Conservation (phyloP, 2,888 invertebrate genomes). For the Pammene fasciana region DNA sequence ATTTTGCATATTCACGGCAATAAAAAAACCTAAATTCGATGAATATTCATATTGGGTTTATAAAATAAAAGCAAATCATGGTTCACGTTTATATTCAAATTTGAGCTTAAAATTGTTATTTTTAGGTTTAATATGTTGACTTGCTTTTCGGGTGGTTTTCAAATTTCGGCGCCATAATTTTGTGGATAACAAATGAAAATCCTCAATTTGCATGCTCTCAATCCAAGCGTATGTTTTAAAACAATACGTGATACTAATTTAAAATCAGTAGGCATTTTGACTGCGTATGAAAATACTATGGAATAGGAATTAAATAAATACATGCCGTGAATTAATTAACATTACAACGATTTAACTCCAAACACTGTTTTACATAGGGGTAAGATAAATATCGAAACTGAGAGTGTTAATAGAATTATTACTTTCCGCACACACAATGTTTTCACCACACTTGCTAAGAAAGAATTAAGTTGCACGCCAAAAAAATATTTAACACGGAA, state of each 20-base stretch:
- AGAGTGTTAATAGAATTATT: no score
- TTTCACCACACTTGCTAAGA: no score
- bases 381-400: no score
- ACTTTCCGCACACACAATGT: no score
- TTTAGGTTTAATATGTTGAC: neutral
- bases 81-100: neutral
- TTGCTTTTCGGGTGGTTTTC: neutral
- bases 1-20: slow-evolving; percentile 28
- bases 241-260: slow-evolving; percentile 11
- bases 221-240: slow-evolving; percentile 2
- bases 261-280: neutral
- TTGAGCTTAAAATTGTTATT: neutral
- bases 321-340: neutral
- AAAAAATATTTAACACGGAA: no score
- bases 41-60: slow-evolving; percentile 22
- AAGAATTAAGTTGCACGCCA: no score
- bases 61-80: neutral
- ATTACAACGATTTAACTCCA: no score
- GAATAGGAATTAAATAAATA: neutral
- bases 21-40: slow-evolving; percentile 23
- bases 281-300: neutral
- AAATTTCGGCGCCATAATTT: slow-evolving; percentile 20
- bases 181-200: slow-evolving; percentile 27
- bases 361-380: no score
- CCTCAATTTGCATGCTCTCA: slow-evolving; percentile 12